These are phyloP conservation scores for Trichonephila clavipes DNA, from an alignment of 1,140 invertebrate genomes.

Conservation along the genomic window DNA sequence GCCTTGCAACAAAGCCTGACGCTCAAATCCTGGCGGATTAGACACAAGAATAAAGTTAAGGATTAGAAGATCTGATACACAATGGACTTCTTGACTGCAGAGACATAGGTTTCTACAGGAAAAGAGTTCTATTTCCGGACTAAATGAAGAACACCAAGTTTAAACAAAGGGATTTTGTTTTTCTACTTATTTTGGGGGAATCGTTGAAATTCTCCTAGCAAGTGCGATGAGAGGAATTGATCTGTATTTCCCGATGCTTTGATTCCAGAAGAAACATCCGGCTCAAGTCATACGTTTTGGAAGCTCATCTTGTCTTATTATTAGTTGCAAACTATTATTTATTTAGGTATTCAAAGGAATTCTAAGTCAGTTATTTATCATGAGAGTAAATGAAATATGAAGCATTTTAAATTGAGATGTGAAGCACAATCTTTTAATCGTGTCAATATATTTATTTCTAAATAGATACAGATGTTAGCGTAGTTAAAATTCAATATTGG, in stretches of 20 bases:
- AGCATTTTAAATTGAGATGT: too few species aligned
- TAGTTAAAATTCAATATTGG: too few species aligned
- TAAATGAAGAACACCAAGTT: conserved; percentile 72
- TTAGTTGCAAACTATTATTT: background rate
- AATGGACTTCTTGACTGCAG: conserved; percentile 57
- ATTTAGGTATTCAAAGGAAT: too few species aligned
- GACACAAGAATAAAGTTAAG: conserved; percentile 72
- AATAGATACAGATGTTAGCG: too few species aligned
- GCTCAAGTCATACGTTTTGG: background rate
- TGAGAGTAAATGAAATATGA: too few species aligned
- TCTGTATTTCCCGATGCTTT: background rate
- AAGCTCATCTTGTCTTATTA: background rate
- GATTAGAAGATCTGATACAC: conserved; percentile 68
- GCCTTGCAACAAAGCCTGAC: background rate
- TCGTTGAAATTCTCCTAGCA: conserved; percentile 25
- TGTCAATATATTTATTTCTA: too few species aligned
- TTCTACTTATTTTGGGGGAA: background rate
- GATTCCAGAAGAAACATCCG: background rate
- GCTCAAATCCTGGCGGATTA: conserved; percentile 70
- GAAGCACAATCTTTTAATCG: too few species aligned
- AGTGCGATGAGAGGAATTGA: background rate
- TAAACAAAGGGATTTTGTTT: conserved; percentile 65
- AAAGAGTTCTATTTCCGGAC: conserved; percentile 71
- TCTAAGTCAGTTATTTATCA: too few species aligned
- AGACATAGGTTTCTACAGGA: conserved; percentile 24